Base-by-base conservation (phyloP, 2,888 invertebrate species). In the Plagodis pulveraria region DNA sequence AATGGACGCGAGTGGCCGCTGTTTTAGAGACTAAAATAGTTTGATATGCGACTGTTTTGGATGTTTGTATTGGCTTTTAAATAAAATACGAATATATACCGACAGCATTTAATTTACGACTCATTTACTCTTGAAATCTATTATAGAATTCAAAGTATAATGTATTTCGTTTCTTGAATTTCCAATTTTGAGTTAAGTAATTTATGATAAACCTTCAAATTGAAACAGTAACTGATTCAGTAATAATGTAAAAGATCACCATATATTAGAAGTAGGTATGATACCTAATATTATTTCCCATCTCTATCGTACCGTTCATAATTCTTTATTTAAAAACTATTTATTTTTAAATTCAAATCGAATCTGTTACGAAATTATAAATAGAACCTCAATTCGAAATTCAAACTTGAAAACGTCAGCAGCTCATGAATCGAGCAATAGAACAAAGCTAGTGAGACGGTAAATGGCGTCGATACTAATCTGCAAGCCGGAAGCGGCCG, bases 391-490 rank as follows among this genome's bases (percentile, higher is more conserved):
- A 0, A 48, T 74, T 69, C 65, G 59, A 35, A 65, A 63, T 75
- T 58, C 56, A 56, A 62, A 60, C 47, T 58, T 62, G 41, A 51
- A 53, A 65, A 47, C 62, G 55, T 55, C 47, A 54, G 53, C 42
- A 33, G 56, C 52, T 46, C 55, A 55, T 63, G 56, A 86, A 84
- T 86, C 77, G 78, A 81, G 89, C 88, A 91, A 91, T 84, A 77
- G 76, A 56, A 61, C 60, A 61, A 61, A 56, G 72, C 76, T 76
- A 80, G 83, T 82, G 84, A 84, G 83, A 80, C 86, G 86, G 91
- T 87, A 90, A 88, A 88, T 86, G 79, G 83, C 82, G 73, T 84
- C 86, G 91, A 92, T 92, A 89, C 86, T 91, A 91, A 92, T 92
- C 91, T 90, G 80, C 72, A 86, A 91, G 91, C 90, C 91, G 91